Evolutionary conservation across 2,113 vertebrate genomes (phyloP).

Genomic region (Oncorhynchus keta): DNA sequence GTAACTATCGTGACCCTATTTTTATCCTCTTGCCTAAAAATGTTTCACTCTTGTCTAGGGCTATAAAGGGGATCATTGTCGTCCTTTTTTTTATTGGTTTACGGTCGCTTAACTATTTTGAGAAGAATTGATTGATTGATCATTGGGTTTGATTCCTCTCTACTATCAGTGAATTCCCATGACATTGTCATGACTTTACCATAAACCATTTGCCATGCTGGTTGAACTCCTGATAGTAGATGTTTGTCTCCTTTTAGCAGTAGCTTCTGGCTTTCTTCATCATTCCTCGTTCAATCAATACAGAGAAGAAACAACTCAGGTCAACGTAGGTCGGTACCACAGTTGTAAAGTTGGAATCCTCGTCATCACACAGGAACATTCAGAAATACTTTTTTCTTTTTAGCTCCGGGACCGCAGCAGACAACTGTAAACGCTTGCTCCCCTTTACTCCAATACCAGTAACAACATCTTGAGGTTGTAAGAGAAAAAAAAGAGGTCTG

Average conservation of each 20-base stretch:
- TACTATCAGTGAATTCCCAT: not conserved
- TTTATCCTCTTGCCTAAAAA: conserved; percentile 33
- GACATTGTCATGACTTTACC: not conserved
- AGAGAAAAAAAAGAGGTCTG: too few species aligned
- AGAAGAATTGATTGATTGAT: not conserved
- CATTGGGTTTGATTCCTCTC: not conserved
- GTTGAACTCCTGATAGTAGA: not conserved
- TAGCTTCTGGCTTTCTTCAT: not conserved
- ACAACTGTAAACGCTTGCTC: not conserved
- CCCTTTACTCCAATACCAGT: not conserved
- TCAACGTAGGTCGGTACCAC: not conserved
- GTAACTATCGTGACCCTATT: conserved; percentile 25
- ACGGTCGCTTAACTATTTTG: conserved; percentile 38
- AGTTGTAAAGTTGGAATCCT: not conserved
- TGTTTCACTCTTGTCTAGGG: conserved; percentile 11
- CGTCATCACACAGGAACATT: not conserved
- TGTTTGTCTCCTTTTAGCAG: not conserved
- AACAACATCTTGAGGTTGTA: not conserved
- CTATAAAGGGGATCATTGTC: conserved; percentile 51
- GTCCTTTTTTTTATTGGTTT: conserved; percentile 32
- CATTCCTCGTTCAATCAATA: not conserved
- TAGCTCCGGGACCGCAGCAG: not conserved
- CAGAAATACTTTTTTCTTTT: too few species aligned
- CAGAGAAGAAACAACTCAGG: not conserved
- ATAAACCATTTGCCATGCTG: not conserved